A percentile compares a stretch with the other conserved stretches of the same genome.
Evolutionary conservation across 2,888 invertebrate species (phyloP).

Genomic region (Morpho deidamia): DNA sequence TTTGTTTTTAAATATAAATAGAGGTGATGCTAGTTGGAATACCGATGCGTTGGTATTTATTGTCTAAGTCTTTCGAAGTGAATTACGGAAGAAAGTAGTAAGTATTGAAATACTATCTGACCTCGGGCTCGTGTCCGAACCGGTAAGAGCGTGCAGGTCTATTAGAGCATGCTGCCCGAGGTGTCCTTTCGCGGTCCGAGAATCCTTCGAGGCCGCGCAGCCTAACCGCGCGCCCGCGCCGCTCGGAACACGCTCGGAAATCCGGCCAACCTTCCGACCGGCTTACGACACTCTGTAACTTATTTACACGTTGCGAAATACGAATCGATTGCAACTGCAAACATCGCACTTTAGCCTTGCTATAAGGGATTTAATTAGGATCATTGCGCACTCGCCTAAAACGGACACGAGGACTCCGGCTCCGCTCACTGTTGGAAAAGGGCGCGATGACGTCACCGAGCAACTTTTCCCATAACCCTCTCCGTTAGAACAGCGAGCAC

Average conservation of each 20-base stretch:
- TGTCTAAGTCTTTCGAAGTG: too few species aligned
- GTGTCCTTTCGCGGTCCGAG: constrained; percentile 46
- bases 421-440: constrained; percentile 51
- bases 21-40: too few species aligned
- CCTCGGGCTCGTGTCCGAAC: constrained; percentile 20
- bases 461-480: constrained; percentile 1
- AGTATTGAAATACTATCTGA: constrained; percentile 9
- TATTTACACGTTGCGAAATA: constrained; percentile 76
- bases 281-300: constrained; percentile 75
- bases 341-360: constrained; percentile 75
- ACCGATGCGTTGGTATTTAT: too few species aligned
- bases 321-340: constrained; percentile 77
- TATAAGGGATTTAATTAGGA: constrained; percentile 77
- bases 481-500: neutral
- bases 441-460: constrained; percentile 17
- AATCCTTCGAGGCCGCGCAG: constrained; percentile 68
- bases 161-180: constrained; percentile 24
- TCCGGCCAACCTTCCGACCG: constrained; percentile 78
- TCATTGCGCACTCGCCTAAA: constrained; percentile 73
- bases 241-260: constrained; percentile 76
- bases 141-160: constrained; percentile 21
- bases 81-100: too few species aligned
- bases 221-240: constrained; percentile 39
- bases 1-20: neutral
- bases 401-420: constrained; percentile 75